Percentiles rank a stretch among this genome's conserved stretches.
These are phyloP conservation scores for Bombus pyrosoma DNA, from an alignment of 1,140 invertebrate genomes.

Conservation along the genomic window DNA sequence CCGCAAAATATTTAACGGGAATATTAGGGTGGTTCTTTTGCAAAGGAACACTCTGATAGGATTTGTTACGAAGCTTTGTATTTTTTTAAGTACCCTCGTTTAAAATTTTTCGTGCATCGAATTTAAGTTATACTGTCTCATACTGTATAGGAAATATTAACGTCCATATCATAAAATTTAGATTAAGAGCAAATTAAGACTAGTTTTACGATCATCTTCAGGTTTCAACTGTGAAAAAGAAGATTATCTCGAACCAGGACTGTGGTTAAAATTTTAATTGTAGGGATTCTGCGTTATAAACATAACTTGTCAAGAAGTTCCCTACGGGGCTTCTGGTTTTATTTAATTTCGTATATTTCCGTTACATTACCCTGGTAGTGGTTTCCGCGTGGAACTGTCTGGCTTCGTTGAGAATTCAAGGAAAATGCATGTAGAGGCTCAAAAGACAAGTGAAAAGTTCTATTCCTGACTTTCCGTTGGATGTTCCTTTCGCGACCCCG, in stretches of 20 bases:
- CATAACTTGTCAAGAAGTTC: not conserved
- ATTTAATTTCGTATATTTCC: not conserved
- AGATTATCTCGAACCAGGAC: no score
- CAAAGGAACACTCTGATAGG: not conserved
- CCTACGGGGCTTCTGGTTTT: not conserved
- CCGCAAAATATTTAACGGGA: not conserved
- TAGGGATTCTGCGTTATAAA: not conserved
- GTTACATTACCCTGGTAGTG: not conserved
- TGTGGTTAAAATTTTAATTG: no score
- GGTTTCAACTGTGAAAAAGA: no score
- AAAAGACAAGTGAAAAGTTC: slow-evolving; percentile 39
- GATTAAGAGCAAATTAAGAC: no score
- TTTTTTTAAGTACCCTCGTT: not conserved
- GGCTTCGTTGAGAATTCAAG: not conserved
- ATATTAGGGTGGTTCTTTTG: not conserved
- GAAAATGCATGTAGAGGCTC: slow-evolving; percentile 7
- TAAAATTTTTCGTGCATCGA: no score
- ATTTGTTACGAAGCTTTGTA: not conserved
- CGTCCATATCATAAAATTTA: no score
- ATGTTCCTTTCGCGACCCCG: slow-evolving; percentile 39
- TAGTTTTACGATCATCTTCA: no score
- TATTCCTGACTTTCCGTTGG: slow-evolving; percentile 9
- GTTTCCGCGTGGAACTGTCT: not conserved
- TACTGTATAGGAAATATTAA: no score
- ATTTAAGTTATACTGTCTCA: no score